Evolutionary conservation across 2,888 invertebrate species (phyloP).

Genomic region (Leucoptera coffeella): DNA sequence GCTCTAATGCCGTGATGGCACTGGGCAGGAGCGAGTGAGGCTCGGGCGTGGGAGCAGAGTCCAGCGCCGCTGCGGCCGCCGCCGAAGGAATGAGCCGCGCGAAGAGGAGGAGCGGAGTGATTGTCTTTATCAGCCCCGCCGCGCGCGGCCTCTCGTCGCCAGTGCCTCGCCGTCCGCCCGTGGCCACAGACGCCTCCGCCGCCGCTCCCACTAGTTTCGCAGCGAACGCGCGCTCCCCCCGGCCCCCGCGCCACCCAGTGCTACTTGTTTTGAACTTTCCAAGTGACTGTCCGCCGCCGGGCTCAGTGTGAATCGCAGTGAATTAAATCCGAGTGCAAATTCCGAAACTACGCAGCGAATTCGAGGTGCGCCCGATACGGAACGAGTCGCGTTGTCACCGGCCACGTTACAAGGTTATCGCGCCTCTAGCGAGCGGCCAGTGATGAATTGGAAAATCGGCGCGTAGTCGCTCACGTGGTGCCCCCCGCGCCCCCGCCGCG

Average conservation of each 20-base stretch:
- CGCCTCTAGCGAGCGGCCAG: conserved; percentile 42
- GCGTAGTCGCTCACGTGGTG: conserved; percentile 52
- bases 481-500: conserved; percentile 44
- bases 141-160: too few relatives aligned
- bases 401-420: conserved; percentile 53
- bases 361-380: conserved; percentile 19
- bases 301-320: conserved; percentile 3
- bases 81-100: too few relatives aligned
- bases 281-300: conserved; percentile 1
- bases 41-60: too few relatives aligned
- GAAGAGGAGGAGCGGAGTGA: too few relatives aligned
- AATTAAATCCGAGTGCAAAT: conserved; percentile 14
- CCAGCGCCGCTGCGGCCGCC: too few relatives aligned
- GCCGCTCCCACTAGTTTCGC: background rate
- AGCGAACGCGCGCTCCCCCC: background rate
- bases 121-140: too few relatives aligned
- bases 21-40: too few relatives aligned
- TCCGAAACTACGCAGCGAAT: conserved; percentile 19
- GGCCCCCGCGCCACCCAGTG: conserved; percentile 20
- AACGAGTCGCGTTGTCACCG: conserved; percentile 29
- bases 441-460: conserved; percentile 54
- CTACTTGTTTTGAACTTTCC: too few relatives aligned
- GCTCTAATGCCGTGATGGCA: too few relatives aligned
- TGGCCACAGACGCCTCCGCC: conserved; percentile 4
- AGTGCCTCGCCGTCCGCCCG: too few relatives aligned